Evolutionary conservation across 2,797 vertebrate species (phyloP).

Genomic region (Basileuterus tristriatus): DNA sequence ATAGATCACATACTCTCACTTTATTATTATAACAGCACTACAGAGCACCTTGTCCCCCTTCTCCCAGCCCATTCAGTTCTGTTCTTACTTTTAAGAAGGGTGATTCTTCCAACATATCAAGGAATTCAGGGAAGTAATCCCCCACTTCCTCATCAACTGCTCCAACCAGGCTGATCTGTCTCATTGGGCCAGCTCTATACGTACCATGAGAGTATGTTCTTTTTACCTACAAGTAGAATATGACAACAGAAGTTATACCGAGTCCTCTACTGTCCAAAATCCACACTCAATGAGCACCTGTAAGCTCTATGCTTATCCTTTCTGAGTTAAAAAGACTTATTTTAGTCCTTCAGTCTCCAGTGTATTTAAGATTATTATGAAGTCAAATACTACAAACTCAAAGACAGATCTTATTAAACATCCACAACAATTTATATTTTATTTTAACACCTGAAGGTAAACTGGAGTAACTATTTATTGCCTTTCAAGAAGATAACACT

Average conservation of each 20-base stretch:
- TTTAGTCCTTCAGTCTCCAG: not conserved
- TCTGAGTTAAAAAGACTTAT: not conserved
- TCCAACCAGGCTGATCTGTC: constrained; percentile 98
- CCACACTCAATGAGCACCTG: not conserved
- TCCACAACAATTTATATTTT: not conserved
- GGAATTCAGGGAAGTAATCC: constrained; percentile 96
- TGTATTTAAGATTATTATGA: not conserved
- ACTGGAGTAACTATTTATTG: not conserved
- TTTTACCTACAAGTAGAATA: constrained; percentile 85
- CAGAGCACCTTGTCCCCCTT: not conserved
- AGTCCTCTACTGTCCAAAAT: not conserved
- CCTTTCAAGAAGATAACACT: not conserved
- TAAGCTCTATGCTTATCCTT: not conserved
- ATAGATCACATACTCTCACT: not conserved
- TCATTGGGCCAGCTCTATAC: constrained; percentile 96
- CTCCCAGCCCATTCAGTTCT: constrained; percentile 36
- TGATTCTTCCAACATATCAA: constrained; percentile 92
- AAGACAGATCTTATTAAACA: not conserved
- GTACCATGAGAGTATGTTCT: constrained; percentile 96
- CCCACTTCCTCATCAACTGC: constrained; percentile 98
- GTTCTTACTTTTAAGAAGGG: constrained; percentile 94
- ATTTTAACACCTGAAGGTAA: not conserved
- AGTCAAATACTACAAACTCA: not conserved
- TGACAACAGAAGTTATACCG: not conserved
- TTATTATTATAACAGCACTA: not conserved